Percentiles rank a stretch among this genome's conserved stretches.
phyloP scores from a whole-genome alignment of 2,113 vertebrate genomes.

The Castor canadensis region DNA sequence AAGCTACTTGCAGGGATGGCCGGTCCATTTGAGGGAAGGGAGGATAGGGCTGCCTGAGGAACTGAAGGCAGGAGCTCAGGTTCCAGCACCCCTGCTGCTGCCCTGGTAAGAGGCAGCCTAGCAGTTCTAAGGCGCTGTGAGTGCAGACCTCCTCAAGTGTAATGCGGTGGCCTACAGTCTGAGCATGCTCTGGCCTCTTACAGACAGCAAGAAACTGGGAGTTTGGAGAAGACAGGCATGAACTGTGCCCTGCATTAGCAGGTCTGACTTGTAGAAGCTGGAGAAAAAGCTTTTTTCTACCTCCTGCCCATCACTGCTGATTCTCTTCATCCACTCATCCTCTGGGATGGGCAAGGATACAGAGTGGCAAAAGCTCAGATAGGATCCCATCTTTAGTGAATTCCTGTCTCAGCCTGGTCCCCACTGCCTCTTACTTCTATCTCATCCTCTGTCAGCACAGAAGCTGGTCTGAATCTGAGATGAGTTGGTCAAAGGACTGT shows the following conservation, averaged over 20 bases:
- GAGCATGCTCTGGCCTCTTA: not conserved
- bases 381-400: not conserved
- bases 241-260: not conserved
- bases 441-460: not conserved
- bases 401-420: not conserved
- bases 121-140: not conserved
- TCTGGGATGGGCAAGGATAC: not conserved
- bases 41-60: not conserved
- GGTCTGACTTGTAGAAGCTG: not conserved
- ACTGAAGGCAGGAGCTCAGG: not conserved
- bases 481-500: not conserved
- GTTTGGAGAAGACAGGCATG: not conserved
- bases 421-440: not conserved
- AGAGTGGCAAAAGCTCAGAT: not conserved
- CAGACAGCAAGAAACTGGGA: not conserved
- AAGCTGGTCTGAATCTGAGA: not conserved
- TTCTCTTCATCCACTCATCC: not conserved
- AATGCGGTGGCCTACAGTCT: not conserved
- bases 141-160: not conserved
- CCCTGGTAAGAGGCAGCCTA: not conserved
- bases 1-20: not conserved
- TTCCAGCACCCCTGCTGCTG: not conserved
- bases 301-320: not conserved
- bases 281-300: not conserved
- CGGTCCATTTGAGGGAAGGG: not conserved